Percentiles rank a stretch among this genome's conserved stretches.
phyloP scores from a whole-genome alignment of 2,888 invertebrate genomes.

The Sturmia bella region DNA sequence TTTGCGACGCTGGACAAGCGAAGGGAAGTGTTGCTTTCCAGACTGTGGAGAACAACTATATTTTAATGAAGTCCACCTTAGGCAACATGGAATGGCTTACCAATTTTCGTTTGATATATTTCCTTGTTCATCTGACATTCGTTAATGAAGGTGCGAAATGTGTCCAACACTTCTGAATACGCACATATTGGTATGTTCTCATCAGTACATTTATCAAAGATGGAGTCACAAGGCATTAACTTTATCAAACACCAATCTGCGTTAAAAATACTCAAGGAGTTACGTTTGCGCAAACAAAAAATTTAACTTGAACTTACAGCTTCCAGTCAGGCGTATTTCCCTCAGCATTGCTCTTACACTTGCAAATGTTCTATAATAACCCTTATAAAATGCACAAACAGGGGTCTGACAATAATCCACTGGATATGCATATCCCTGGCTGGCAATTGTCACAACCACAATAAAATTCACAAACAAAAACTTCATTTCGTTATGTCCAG shows the following conservation, averaged over 20 bases:
- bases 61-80: not conserved
- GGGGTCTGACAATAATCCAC: conserved; percentile 26
- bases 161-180: conserved; percentile 9
- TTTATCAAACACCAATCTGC: conserved; percentile 49
- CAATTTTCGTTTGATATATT: conserved; percentile 1
- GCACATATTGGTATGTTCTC: conserved; percentile 48
- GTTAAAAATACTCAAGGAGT: not conserved
- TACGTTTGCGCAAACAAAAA: not conserved
- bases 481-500: conserved; percentile 39
- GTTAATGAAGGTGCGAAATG: conserved; percentile 51
- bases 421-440: conserved; percentile 10
- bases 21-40: conserved; percentile 44
- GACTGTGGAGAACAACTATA: not conserved
- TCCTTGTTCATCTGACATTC: conserved; percentile 49
- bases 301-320: conserved; percentile 19
- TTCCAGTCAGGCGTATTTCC: conserved; percentile 36
- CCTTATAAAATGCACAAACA: conserved; percentile 38
- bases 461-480: conserved; percentile 22
- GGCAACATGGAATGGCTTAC: conserved; percentile 24
- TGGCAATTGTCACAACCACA: conserved; percentile 20
- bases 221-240: conserved; percentile 23
- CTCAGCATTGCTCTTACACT: conserved; percentile 37
- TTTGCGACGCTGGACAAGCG: too few relatives aligned
- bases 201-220: conserved; percentile 4
- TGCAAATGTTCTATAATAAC: conserved; percentile 28